phyloP scores from a whole-genome alignment of 2,888 invertebrate genomes.

The Galerucella pusilla region DNA sequence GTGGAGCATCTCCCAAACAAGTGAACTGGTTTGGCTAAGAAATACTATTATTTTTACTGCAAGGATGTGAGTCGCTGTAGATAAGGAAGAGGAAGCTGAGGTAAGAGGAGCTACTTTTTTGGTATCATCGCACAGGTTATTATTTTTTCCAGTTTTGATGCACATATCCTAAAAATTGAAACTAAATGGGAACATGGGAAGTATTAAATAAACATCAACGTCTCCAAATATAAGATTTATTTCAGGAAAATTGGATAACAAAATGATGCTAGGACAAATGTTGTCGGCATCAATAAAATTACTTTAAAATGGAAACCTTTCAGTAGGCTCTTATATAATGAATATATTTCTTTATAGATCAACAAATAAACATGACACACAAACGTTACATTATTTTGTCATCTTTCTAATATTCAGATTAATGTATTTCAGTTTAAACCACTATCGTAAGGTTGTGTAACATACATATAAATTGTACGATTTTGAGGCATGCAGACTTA shows the following conservation, averaged over 20 bases:
- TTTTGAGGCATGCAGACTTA: too few species aligned
- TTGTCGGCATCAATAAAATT: conserved; percentile 15
- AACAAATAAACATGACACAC: neutral
- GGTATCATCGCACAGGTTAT: too few species aligned
- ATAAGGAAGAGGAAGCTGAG: too few species aligned
- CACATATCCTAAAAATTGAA: neutral
- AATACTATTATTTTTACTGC: too few species aligned
- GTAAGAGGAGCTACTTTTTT: too few species aligned
- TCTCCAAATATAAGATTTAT: conserved; percentile 23
- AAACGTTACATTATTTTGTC: neutral
- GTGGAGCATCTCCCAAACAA: too few species aligned
- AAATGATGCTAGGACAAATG: conserved; percentile 27
- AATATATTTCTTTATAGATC: conserved; percentile 25
- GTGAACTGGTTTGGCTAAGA: too few species aligned
- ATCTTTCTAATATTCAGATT: neutral
- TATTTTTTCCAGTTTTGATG: too few species aligned
- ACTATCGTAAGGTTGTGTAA: too few species aligned
- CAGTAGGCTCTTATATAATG: conserved; percentile 6
- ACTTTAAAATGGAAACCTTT: conserved; percentile 13
- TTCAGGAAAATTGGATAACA: conserved; percentile 25
- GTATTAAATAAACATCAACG: neutral
- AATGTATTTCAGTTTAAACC: too few species aligned
- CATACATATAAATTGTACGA: too few species aligned
- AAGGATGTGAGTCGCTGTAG: too few species aligned
- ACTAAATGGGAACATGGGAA: neutral